These are phyloP conservation scores for Oreocharis arfaki DNA, from an alignment of 2,113 vertebrate genomes.

Conservation along the genomic window DNA sequence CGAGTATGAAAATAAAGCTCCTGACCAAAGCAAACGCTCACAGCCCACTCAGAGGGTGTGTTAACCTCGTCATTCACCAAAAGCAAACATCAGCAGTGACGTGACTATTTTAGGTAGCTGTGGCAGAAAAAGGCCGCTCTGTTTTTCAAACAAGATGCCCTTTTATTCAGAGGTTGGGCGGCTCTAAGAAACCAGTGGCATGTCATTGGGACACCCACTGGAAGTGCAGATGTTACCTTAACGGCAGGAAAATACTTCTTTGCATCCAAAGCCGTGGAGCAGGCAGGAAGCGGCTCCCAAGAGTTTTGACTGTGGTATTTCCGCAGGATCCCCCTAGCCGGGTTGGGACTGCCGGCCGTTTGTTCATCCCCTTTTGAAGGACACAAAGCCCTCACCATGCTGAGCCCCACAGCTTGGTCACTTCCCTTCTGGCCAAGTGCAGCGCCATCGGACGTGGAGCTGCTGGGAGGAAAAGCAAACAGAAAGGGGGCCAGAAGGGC, in stretches of 20 bases:
- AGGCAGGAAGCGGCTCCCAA: not conserved
- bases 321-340: not conserved
- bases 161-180: not conserved
- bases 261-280: not conserved
- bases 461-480: slow-evolving; percentile 32
- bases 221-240: not conserved
- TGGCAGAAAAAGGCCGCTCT: slow-evolving; percentile 20
- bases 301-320: not conserved
- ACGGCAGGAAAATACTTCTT: not conserved
- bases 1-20: not conserved
- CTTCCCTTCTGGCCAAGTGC: not conserved
- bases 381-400: not conserved
- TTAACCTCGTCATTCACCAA: not conserved
- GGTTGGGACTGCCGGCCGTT: not conserved
- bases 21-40: not conserved
- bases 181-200: not conserved
- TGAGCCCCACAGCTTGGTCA: not conserved
- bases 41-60: not conserved
- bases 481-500: not conserved
- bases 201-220: not conserved
- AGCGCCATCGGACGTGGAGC: fast-evolving
- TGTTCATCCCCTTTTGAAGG: slow-evolving; percentile 11
- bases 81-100: not conserved
- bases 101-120: not conserved
- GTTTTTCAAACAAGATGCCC: slow-evolving; percentile 29